Conservation (phyloP, 2,888 invertebrate species). For the Congeria kusceri region DNA sequence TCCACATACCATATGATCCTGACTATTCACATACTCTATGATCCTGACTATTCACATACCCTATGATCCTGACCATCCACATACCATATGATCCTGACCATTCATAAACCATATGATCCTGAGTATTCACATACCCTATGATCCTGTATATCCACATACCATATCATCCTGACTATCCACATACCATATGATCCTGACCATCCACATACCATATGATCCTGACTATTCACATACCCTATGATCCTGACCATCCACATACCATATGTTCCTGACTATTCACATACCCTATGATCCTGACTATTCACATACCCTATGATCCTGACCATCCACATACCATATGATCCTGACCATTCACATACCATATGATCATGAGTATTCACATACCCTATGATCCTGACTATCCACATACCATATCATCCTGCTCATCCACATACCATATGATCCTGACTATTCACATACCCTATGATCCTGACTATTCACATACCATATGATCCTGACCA, state of each 20-base stretch:
- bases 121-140: constrained; percentile 90
- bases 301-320: constrained; percentile 91
- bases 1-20: constrained; percentile 91
- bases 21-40: constrained; percentile 90
- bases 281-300: constrained; percentile 94
- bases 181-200: constrained; percentile 94
- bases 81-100: constrained; percentile 93
- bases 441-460: constrained; percentile 91
- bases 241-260: no score
- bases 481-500: no score
- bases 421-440: constrained; percentile 89
- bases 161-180: constrained; percentile 92
- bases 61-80: constrained; percentile 92
- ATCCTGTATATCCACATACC: constrained; percentile 90
- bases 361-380: no score
- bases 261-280: no score
- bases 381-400: constrained; percentile 94
- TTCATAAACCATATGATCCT: no score
- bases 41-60: constrained; percentile 91
- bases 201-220: constrained; percentile 91
- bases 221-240: constrained; percentile 91
- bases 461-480: constrained; percentile 95
- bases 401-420: no score
- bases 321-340: constrained; percentile 91
- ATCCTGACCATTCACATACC: no score